Conservation (phyloP, 1,140 invertebrate genomes). For the Helicoverpa armigera region DNA sequence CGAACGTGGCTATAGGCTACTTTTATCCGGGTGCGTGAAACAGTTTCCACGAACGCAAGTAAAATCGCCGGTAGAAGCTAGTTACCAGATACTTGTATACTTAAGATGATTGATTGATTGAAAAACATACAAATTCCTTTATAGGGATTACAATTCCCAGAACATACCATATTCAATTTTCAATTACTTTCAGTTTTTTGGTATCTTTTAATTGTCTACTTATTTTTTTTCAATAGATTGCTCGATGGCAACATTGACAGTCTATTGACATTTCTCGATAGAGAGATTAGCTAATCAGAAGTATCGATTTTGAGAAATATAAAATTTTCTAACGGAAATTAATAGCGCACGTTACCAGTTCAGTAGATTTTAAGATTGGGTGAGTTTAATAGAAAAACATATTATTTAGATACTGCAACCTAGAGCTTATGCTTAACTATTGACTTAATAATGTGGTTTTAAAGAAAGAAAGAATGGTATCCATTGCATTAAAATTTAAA, state of each 20-base stretch:
- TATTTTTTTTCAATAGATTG: not conserved
- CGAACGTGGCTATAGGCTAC: too few species aligned
- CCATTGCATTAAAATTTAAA: too few species aligned
- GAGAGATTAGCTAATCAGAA: conserved; percentile 30
- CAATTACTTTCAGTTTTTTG: not conserved
- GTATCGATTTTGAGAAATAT: conserved; percentile 3
- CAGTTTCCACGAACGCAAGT: too few species aligned
- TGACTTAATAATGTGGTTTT: not conserved
- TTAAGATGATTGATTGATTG: too few species aligned
- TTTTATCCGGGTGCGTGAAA: too few species aligned
- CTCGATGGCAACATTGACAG: conserved; percentile 4
- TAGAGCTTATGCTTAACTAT: not conserved
- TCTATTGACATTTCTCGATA: not conserved
- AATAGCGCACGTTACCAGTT: not conserved
- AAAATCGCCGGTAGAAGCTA: too few species aligned
- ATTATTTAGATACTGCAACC: not conserved
- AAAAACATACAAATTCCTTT: too few species aligned
- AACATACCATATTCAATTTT: too few species aligned
- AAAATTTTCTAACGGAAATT: conserved; percentile 29
- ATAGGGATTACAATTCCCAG: too few species aligned
- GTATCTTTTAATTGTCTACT: not conserved
- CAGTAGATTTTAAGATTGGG: not conserved
- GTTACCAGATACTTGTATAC: too few species aligned
- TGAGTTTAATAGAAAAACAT: too few species aligned
- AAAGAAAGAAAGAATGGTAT: too few species aligned